A percentile compares a stretch with the other conserved stretches of the same genome.
Conservation (phyloP, 2,113 vertebrate genomes). For the Stigmatopora argus region DNA sequence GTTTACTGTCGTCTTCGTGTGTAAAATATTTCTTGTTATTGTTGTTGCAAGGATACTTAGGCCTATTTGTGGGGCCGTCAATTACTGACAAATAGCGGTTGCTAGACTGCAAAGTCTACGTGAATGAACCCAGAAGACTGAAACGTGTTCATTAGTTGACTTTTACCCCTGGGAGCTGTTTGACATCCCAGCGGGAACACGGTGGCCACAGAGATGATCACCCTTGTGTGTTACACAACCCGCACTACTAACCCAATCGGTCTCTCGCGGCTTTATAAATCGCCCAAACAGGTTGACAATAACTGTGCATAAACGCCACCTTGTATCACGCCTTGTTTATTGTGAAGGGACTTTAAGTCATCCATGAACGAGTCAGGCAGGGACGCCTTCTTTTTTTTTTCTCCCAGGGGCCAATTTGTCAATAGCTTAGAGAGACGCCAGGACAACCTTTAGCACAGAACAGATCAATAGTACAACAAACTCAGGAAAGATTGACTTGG, state of each 20-base stretch:
- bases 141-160: conserved; percentile 48
- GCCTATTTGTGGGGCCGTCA: no score
- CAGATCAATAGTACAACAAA: conserved; percentile 63
- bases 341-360: conserved; percentile 44
- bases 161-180: conserved; percentile 32
- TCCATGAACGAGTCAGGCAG: conserved; percentile 48
- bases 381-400: conserved; percentile 46
- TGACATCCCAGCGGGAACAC: conserved; percentile 26
- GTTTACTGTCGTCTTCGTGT: no score
- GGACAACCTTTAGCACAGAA: conserved; percentile 57
- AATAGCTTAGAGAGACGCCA: conserved; percentile 45
- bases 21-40: no score
- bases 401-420: conserved; percentile 46
- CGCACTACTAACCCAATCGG: conserved; percentile 10
- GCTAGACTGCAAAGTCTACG: conserved; percentile 21
- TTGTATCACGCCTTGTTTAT: conserved; percentile 41
- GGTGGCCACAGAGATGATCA: conserved; percentile 33
- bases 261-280: not conserved
- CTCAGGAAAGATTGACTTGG: conserved; percentile 65
- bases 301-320: conserved; percentile 28
- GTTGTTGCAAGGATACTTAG: no score
- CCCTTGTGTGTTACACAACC: conserved; percentile 37
- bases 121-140: conserved; percentile 22
- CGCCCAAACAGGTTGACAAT: conserved; percentile 9
- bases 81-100: not conserved